Evolutionary conservation across 2,888 invertebrate species (phyloP).

Genomic region (Sinelater perroti): DNA sequence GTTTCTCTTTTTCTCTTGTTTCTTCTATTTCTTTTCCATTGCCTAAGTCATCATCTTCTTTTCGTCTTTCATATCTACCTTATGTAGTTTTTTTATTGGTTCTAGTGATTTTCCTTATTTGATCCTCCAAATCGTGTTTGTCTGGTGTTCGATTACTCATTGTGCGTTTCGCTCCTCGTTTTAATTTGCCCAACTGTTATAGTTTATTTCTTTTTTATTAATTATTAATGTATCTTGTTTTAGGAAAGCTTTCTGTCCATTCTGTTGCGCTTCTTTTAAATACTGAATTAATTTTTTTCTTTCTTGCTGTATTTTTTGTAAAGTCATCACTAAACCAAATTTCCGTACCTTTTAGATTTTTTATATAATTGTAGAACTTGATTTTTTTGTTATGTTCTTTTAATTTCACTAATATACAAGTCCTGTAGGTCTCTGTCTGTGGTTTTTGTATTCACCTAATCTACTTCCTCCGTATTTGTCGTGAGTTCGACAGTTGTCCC

Average conservation of each 20-base stretch:
- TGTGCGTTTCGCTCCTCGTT: not conserved
- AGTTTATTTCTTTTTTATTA: constrained; percentile 1
- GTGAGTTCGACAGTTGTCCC: not conserved
- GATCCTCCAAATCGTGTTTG: constrained; percentile 1
- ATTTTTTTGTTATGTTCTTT: not conserved
- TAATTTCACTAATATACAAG: not conserved
- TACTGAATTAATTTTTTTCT: constrained; percentile 5
- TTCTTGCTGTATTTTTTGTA: constrained; percentile 1
- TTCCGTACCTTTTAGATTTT: not conserved
- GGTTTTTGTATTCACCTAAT: not conserved
- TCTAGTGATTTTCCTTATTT: constrained; percentile 5
- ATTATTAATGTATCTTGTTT: not conserved
- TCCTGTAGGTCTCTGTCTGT: not conserved
- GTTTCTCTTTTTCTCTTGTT: not conserved
- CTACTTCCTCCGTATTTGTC: not conserved
- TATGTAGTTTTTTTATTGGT: not conserved
- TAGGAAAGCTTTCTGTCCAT: not conserved
- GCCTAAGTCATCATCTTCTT: not conserved
- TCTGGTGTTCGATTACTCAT: constrained; percentile 7
- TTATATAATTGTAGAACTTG: not conserved
- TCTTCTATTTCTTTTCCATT: not conserved
- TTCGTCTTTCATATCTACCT: not conserved
- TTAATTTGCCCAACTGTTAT: not conserved
- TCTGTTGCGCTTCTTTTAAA: constrained; percentile 2
- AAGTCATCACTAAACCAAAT: not conserved